Evolutionary conservation across 2,113 vertebrate genomes (phyloP).

Genomic region (Genyomyrus donnyi): DNA sequence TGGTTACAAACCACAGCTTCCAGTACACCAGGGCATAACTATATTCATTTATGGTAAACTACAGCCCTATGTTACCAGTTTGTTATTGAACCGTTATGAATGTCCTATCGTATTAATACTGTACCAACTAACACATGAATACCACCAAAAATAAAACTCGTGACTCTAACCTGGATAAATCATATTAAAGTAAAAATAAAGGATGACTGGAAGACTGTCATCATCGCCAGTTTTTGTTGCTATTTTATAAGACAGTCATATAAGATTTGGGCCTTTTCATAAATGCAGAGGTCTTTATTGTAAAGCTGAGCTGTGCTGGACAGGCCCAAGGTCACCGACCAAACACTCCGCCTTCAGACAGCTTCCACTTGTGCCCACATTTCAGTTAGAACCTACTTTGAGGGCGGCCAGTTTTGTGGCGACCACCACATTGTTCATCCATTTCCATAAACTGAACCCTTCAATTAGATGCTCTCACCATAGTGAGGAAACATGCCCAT

Average conservation of each 20-base stretch:
- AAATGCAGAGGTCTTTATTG: not conserved
- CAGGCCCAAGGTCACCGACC: not conserved
- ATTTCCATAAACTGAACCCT: constrained; percentile 9
- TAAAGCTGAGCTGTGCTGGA: not conserved
- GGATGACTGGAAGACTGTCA: not conserved
- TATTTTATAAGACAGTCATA: not conserved
- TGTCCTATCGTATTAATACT: not conserved
- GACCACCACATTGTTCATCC: not conserved
- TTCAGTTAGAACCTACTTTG: not conserved
- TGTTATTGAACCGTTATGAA: not conserved
- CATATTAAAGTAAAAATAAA: not conserved
- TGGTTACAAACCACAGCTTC: not conserved
- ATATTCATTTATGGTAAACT: not conserved
- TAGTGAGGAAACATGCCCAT: not conserved
- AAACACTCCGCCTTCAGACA: not conserved
- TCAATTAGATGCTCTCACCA: constrained; percentile 12
- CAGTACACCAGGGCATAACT: not conserved
- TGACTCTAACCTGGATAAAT: not conserved
- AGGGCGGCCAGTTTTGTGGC: not conserved
- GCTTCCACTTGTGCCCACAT: not conserved
- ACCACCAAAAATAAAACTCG: not conserved
- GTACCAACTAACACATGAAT: not conserved
- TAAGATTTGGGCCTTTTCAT: not conserved
- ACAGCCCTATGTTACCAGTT: not conserved
- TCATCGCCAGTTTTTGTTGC: not conserved